Percentiles rank a stretch among this genome's conserved stretches.
Conservation (phyloP, 2,888 invertebrate species). For the Sarcophaga carnaria region DNA sequence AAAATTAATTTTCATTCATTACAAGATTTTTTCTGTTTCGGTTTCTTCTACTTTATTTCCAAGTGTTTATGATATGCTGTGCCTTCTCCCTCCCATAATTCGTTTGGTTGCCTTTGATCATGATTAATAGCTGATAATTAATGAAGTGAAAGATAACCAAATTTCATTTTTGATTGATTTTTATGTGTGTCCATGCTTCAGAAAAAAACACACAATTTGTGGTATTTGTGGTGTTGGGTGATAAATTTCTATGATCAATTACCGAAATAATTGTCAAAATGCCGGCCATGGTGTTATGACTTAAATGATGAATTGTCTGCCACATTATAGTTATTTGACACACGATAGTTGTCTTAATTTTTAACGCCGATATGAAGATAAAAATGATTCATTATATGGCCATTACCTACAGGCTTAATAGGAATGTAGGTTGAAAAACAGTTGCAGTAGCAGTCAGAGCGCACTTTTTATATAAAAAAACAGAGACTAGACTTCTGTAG, state of each 20-base stretch:
- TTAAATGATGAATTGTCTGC: not conserved
- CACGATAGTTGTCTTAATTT: not conserved
- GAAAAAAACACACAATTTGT: not conserved
- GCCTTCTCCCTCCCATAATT: not conserved
- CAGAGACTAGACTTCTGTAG: too few species aligned
- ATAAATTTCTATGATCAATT: not conserved
- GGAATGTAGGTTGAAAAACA: too few species aligned
- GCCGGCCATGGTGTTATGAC: not conserved
- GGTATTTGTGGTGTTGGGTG: not conserved
- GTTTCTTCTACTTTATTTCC: not conserved
- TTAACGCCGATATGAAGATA: not conserved
- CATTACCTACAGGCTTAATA: too few species aligned
- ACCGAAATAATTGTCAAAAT: not conserved
- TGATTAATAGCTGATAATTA: conserved; percentile 52
- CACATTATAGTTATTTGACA: not conserved
- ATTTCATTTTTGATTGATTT: conserved; percentile 10
- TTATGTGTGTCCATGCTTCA: not conserved
- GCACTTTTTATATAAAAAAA: too few species aligned
- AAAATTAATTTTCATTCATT: not conserved
- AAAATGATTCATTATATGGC: not conserved
- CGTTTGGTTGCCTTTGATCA: not conserved
- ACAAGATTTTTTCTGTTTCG: not conserved
- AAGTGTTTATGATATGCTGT: not conserved
- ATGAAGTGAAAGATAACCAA: conserved; percentile 29
- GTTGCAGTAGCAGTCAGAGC: too few species aligned